Evolutionary conservation across 2,888 invertebrate species (phyloP).

Genomic region (Megaustenia siamemsis): DNA sequence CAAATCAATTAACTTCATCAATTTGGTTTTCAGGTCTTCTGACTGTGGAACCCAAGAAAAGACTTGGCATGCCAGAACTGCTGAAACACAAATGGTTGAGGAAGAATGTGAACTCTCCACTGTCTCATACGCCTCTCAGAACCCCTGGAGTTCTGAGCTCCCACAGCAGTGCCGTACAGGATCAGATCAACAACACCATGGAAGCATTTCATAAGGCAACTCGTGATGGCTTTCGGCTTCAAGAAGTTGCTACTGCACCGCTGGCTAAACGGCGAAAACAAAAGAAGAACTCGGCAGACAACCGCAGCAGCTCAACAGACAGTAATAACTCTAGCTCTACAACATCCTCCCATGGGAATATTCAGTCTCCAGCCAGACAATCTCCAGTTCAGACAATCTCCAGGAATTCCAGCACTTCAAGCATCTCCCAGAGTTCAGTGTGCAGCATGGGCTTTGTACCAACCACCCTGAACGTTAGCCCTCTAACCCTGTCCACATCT

Average conservation of each 20-base stretch:
- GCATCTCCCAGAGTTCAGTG: constrained; percentile 65
- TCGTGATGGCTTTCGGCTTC: constrained; percentile 86
- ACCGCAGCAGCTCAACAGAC: constrained; percentile 74
- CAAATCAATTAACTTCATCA: not conserved
- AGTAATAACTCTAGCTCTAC: constrained; percentile 71
- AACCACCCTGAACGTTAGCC: constrained; percentile 56
- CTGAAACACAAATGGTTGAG: constrained; percentile 86
- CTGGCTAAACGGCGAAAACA: constrained; percentile 86
- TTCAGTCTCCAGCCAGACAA: constrained; percentile 60
- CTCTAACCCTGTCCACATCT: constrained; percentile 50
- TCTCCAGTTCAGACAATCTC: constrained; percentile 70
- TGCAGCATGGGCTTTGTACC: constrained; percentile 75
- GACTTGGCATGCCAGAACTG: constrained; percentile 86
- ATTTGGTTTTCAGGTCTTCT: constrained; percentile 84
- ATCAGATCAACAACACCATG: constrained; percentile 84
- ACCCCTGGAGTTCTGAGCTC: constrained; percentile 84
- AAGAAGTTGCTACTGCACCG: constrained; percentile 87
- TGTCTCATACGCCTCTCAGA: constrained; percentile 83
- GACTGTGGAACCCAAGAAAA: constrained; percentile 87
- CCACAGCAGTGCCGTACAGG: constrained; percentile 81
- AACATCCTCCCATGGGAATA: constrained; percentile 55
- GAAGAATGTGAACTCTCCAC: constrained; percentile 78
- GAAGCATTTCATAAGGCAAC: constrained; percentile 86
- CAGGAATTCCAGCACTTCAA: constrained; percentile 67
- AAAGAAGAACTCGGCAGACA: constrained; percentile 78